phyloP scores from a whole-genome alignment of 2,888 invertebrate species.

The Paralinhomoeus sp. region DNA sequence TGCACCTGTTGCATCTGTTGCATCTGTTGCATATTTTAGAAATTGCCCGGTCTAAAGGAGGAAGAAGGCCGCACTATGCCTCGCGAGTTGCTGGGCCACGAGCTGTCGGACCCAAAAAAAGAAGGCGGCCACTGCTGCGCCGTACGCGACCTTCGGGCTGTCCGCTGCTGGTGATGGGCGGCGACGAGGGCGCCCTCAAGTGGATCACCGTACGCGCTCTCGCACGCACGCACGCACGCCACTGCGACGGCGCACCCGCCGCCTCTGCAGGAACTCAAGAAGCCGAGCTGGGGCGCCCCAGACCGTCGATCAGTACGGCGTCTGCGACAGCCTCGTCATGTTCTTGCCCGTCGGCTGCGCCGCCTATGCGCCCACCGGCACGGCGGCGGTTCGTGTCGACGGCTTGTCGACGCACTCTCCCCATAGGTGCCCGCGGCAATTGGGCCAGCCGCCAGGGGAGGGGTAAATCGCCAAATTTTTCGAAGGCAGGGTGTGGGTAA shows the following conservation, averaged over 20 bases:
- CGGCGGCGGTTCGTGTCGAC: conserved; percentile 18
- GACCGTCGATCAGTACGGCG: conserved; percentile 12
- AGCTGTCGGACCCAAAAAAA: conserved; percentile 13
- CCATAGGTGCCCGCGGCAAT: no score
- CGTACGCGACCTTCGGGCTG: conserved; percentile 12
- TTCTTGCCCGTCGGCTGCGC: conserved; percentile 19
- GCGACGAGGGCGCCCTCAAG: conserved; percentile 9
- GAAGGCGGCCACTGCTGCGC: conserved; percentile 12
- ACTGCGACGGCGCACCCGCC: no score
- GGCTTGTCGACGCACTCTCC: no score
- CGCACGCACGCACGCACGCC: no score
- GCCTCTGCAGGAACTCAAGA: conserved; percentile 10
- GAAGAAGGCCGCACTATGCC: no score
- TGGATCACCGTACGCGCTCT: conserved; percentile 14
- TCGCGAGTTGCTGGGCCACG: neutral
- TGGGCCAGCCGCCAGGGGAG: no score
- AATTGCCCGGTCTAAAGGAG: no score
- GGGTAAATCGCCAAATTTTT: no score
- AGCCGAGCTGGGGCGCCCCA: conserved; percentile 16
- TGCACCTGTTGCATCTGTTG: no score
- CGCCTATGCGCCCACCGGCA: conserved; percentile 20
- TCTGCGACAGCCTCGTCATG: conserved; percentile 13
- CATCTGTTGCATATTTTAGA: no score
- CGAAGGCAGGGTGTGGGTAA: no score
- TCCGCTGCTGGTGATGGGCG: conserved; percentile 9